These are phyloP conservation scores for Dufourea novaeangliae DNA, from an alignment of 1,140 invertebrate genomes.

Conservation along the genomic window DNA sequence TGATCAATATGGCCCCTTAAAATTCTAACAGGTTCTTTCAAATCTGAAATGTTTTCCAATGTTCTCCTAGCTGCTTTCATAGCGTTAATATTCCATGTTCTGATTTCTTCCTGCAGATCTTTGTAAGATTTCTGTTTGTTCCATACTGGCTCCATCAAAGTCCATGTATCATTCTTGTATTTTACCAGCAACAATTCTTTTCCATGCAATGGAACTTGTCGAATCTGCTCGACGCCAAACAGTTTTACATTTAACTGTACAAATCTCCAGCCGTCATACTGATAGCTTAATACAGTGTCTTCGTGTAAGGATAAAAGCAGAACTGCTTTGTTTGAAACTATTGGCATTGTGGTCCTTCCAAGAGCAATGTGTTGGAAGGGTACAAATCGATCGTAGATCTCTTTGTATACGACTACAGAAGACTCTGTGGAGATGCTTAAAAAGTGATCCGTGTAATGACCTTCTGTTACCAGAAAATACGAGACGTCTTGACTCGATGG, in stretches of 20 bases:
- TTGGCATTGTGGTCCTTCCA: constrained; percentile 29
- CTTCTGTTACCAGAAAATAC: constrained; percentile 47
- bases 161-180: constrained; percentile 46
- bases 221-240: constrained; percentile 21
- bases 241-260: constrained; percentile 55
- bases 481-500: constrained; percentile 31
- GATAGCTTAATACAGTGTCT: constrained; percentile 64
- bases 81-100: constrained; percentile 54
- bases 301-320: constrained; percentile 49
- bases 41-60: constrained; percentile 15
- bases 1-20: constrained; percentile 47
- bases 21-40: constrained; percentile 46
- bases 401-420: constrained; percentile 75
- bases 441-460: constrained; percentile 57
- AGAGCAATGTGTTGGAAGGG: constrained; percentile 77
- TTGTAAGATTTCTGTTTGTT: constrained; percentile 42
- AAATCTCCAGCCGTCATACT: constrained; percentile 81
- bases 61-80: constrained; percentile 32
- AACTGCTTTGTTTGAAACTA: constrained; percentile 36
- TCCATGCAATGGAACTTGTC: neutral
- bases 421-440: constrained; percentile 47
- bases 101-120: constrained; percentile 57
- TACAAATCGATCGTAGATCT: constrained; percentile 71
- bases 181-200: constrained; percentile 32
- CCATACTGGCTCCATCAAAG: constrained; percentile 53